A percentile compares a stretch with the other conserved stretches of the same genome.
phyloP scores from a whole-genome alignment of 1,140 invertebrate genomes.

The Neotoxoptera formosana region DNA sequence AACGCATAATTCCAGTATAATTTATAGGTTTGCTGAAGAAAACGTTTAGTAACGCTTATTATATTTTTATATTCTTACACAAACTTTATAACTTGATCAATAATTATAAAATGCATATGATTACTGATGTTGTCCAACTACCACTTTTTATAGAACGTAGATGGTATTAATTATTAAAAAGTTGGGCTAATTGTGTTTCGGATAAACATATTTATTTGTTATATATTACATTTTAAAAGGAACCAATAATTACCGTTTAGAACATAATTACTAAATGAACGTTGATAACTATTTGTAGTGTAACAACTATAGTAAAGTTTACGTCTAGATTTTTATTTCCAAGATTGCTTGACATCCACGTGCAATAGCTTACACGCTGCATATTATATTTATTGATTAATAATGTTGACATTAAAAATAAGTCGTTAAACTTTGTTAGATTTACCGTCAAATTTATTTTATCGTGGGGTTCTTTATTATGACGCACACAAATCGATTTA shows the following conservation, averaged over 20 bases:
- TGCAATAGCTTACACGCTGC: not conserved
- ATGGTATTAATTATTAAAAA: not conserved
- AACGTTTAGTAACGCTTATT: not conserved
- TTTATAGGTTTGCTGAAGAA: not conserved
- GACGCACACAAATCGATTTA: not conserved
- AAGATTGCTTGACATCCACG: not conserved
- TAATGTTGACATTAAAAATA: not conserved
- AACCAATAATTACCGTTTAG: not conserved
- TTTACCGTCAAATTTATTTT: not conserved
- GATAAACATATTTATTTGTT: not conserved
- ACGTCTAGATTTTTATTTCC: not conserved
- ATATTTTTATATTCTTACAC: not conserved
- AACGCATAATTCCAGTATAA: not conserved
- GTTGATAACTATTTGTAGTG: not conserved
- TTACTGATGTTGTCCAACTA: not conserved
- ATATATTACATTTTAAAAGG: not conserved
- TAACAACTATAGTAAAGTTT: not conserved
- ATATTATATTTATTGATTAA: not conserved
- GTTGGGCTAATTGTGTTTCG: too few species aligned
- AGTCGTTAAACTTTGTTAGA: not conserved
- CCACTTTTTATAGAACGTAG: not conserved
- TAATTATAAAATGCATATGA: not conserved
- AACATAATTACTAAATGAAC: not conserved
- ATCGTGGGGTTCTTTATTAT: not conserved
- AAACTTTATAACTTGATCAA: not conserved